These are phyloP conservation scores for Spheniscus humboldti DNA, from an alignment of 2,797 vertebrate genomes.

Conservation along the genomic window DNA sequence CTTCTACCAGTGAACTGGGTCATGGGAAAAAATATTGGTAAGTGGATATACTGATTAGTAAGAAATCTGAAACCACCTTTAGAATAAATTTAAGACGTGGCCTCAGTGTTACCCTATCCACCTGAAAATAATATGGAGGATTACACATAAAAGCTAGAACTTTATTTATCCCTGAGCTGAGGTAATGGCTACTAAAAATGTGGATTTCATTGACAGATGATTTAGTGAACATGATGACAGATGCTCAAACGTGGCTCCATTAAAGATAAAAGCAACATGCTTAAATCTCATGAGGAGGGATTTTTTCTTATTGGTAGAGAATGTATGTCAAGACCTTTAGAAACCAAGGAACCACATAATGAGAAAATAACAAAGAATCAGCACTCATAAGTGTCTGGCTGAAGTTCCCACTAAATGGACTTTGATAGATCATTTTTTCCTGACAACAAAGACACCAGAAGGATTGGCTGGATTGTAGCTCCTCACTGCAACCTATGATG, in stretches of 20 bases:
- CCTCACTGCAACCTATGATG: background rate
- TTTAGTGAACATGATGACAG: slow-evolving; percentile 51
- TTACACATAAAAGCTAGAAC: slow-evolving; percentile 53
- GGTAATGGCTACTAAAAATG: slow-evolving; percentile 48
- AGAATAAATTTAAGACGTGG: slow-evolving; percentile 17
- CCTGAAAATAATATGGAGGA: slow-evolving; percentile 47
- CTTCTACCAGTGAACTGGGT: background rate
- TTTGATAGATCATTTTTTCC: slow-evolving; percentile 12
- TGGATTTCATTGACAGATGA: slow-evolving; percentile 50
- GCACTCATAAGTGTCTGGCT: background rate
- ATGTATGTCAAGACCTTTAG: slow-evolving; percentile 53
- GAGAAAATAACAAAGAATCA: slow-evolving; percentile 45
- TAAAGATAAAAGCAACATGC: slow-evolving; percentile 48
- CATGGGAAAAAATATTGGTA: background rate
- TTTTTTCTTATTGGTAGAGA: slow-evolving; percentile 43
- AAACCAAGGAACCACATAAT: slow-evolving; percentile 38
- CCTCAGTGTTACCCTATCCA: slow-evolving; percentile 2
- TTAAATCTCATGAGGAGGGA: slow-evolving; percentile 30
- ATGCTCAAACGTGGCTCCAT: background rate
- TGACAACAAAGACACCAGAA: slow-evolving; percentile 22
- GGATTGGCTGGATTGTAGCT: background rate
- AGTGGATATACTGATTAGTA: slow-evolving; percentile 27
- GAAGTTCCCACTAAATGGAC: slow-evolving; percentile 4
- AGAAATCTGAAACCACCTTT: slow-evolving; percentile 32
- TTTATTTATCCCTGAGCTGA: slow-evolving; percentile 44